Conservation (phyloP, 1,140 invertebrate genomes). For the Ladona fulva region DNA sequence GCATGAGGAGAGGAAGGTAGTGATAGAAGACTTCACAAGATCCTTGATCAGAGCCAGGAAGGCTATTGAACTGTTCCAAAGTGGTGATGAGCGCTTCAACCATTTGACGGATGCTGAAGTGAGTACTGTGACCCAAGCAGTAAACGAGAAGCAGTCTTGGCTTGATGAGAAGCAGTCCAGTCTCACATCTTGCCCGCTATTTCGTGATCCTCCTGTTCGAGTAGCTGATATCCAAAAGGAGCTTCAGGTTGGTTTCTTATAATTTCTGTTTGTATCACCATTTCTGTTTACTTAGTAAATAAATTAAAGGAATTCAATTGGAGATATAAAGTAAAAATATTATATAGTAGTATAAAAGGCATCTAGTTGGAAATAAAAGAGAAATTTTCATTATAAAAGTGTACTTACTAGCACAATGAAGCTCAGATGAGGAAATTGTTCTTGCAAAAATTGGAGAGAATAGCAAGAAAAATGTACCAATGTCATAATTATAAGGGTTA, state of each 20-base stretch:
- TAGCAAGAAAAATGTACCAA: too few species aligned
- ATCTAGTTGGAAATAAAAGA: too few species aligned
- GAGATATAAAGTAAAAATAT: too few species aligned
- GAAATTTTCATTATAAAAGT: too few species aligned
- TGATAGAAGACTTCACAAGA: not conserved
- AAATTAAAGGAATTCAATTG: too few species aligned
- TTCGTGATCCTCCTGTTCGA: not conserved
- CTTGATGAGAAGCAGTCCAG: not conserved
- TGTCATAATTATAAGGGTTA: too few species aligned
- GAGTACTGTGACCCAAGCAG: not conserved
- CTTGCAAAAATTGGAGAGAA: too few species aligned
- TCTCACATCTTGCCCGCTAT: not conserved
- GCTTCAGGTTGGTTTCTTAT: not conserved
- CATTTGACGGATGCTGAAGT: not conserved
- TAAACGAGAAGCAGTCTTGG: not conserved
- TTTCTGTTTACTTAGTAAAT: too few species aligned
- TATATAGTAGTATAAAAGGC: too few species aligned
- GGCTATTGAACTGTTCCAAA: not conserved
- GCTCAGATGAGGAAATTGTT: too few species aligned
- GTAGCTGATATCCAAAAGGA: not conserved
- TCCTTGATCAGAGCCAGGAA: not conserved
- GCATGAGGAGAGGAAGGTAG: not conserved
- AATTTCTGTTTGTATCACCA: too few species aligned
- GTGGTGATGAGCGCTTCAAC: not conserved
- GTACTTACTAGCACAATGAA: too few species aligned